Percentiles rank a stretch among this genome's conserved stretches.
These are phyloP conservation scores for Meloidogyne exigua DNA, from an alignment of 1,140 invertebrate genomes.

Conservation along the genomic window DNA sequence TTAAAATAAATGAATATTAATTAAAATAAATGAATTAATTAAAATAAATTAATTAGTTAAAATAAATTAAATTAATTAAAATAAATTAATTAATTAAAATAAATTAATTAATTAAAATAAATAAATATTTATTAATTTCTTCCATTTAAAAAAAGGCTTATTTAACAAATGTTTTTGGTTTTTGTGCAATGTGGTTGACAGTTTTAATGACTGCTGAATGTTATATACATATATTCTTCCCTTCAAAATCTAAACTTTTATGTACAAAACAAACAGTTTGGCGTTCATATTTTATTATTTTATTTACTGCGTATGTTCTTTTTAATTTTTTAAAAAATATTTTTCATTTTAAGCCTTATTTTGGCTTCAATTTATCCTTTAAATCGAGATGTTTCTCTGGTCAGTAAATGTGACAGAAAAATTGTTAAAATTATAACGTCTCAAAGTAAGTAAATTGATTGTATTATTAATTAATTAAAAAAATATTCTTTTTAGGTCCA, in stretches of 20 bases:
- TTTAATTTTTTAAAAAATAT: neutral
- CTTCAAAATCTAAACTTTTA: slow-evolving; percentile 48
- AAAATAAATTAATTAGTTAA: no score
- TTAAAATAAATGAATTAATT: no score
- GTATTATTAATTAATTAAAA: no score
- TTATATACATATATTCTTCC: slow-evolving; percentile 57
- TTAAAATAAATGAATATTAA: no score
- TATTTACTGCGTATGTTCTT: slow-evolving; percentile 23
- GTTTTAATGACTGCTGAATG: slow-evolving; percentile 58
- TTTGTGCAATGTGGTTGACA: slow-evolving; percentile 59
- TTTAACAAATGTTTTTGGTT: slow-evolving; percentile 55
- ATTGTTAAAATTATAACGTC: slow-evolving; percentile 41
- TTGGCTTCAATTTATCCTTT: slow-evolving; percentile 55
- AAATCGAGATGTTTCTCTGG: slow-evolving; percentile 42
- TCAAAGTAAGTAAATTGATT: no score
- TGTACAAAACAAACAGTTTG: slow-evolving; percentile 56
- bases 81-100: no score
- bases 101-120: no score
- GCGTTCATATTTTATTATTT: slow-evolving; percentile 48
- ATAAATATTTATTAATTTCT: neutral
- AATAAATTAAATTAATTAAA: no score
- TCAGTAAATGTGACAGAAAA: slow-evolving; percentile 34
- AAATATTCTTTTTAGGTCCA: no score
- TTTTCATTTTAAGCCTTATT: slow-evolving; percentile 25
- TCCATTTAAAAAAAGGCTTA: slow-evolving; percentile 43